Percentiles rank a stretch among this genome's conserved stretches.
These are phyloP conservation scores for Dreissena rostriformis DNA, from an alignment of 1,140 invertebrate species.

Conservation along the genomic window DNA sequence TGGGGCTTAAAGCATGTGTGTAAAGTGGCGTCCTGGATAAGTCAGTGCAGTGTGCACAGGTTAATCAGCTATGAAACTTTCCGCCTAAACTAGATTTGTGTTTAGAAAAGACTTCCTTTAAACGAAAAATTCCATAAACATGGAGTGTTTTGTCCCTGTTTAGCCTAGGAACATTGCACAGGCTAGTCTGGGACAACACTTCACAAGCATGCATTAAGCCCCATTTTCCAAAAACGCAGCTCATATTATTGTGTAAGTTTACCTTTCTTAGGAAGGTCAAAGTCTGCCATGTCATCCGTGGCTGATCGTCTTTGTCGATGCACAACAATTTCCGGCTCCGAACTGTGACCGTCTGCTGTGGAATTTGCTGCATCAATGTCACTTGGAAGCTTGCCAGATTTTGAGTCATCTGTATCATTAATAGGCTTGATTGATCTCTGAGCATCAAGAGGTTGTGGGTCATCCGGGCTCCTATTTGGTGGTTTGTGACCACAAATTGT, in stretches of 20 bases:
- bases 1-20: too few species aligned
- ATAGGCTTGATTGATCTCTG: not conserved
- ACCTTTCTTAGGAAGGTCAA: conserved; percentile 25
- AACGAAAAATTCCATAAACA: not conserved
- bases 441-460: not conserved
- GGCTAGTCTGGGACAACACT: too few species aligned
- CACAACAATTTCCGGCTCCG: conserved; percentile 15
- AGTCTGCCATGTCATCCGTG: conserved; percentile 40
- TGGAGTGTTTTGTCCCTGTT: not conserved
- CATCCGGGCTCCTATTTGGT: conserved; percentile 23
- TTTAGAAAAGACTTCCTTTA: too few species aligned
- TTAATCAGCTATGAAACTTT: too few species aligned
- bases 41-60: too few species aligned
- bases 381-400: not conserved
- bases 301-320: conserved; percentile 26
- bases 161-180: not conserved
- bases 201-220: too few species aligned
- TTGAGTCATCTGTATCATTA: conserved; percentile 23
- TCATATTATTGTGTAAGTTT: too few species aligned
- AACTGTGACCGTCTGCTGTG: conserved; percentile 1
- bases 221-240: too few species aligned
- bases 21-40: too few species aligned
- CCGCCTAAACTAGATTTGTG: too few species aligned
- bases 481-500: conserved; percentile 81
- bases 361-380: conserved; percentile 2